Evolutionary conservation across 2,113 vertebrate species (phyloP).

Genomic region (Archilochus colubris): DNA sequence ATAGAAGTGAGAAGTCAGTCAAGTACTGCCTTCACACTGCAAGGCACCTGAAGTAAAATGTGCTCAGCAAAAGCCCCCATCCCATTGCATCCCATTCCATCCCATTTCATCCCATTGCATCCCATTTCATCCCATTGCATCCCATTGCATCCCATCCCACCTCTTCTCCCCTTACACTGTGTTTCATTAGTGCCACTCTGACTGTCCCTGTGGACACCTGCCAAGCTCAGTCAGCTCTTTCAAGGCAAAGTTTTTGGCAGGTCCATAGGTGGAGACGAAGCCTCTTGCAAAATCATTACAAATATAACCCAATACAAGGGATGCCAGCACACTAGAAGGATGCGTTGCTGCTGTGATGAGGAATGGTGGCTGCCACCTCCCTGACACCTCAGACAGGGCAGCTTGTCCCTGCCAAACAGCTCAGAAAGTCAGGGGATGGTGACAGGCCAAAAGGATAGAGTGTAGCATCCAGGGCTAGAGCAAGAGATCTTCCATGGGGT

Average conservation of each 20-base stretch:
- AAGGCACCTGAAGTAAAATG: accelerated
- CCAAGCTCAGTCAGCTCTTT: background rate
- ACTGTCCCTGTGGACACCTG: background rate
- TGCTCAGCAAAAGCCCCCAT: background rate
- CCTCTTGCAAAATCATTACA: background rate
- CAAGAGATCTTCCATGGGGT: accelerated
- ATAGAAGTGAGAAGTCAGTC: background rate
- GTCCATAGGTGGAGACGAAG: background rate
- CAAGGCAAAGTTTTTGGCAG: background rate
- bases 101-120: background rate
- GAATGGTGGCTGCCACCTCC: background rate
- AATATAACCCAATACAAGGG: background rate
- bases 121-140: background rate
- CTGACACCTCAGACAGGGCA: background rate
- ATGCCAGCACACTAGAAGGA: accelerated
- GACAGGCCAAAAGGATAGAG: background rate
- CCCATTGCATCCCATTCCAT: background rate
- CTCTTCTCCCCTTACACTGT: background rate
- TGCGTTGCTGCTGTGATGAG: accelerated
- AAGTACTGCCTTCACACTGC: accelerated
- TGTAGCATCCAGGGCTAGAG: background rate
- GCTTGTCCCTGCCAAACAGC: background rate
- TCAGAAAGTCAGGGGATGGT: background rate
- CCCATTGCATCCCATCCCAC: background rate
- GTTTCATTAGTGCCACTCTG: background rate